A percentile compares a stretch with the other conserved stretches of the same genome.
These are phyloP conservation scores for Leptopilina drosophilae DNA, from an alignment of 2,888 invertebrate genomes.

Conservation along the genomic window DNA sequence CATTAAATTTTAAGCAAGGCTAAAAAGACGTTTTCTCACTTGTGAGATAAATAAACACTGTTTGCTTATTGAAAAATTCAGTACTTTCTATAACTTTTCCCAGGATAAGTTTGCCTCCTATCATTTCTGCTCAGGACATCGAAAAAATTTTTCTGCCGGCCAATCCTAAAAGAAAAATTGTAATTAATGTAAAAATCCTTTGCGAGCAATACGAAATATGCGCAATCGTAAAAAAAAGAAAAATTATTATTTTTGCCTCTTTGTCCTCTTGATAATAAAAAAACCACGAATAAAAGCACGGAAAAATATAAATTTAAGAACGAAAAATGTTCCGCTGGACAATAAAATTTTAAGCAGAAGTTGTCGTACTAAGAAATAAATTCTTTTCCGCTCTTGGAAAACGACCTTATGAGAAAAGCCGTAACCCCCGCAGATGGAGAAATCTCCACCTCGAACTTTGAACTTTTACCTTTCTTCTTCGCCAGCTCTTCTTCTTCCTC, in stretches of 20 bases:
- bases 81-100: too few species aligned
- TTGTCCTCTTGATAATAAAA: background rate
- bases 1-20: background rate
- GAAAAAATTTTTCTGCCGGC: too few species aligned
- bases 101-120: too few species aligned
- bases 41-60: background rate
- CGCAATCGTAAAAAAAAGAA: too few species aligned
- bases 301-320: conserved; percentile 1
- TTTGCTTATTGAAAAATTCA: conserved; percentile 1
- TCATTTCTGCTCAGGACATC: too few species aligned
- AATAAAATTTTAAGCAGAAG: conserved; percentile 26
- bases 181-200: too few species aligned
- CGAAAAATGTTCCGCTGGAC: background rate
- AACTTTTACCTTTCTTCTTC: conserved; percentile 38
- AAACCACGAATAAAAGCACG: too few species aligned
- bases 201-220: too few species aligned
- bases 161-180: too few species aligned
- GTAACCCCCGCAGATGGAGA: conserved; percentile 45
- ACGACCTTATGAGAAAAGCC: conserved; percentile 42
- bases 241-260: too few species aligned
- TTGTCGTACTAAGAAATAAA: conserved; percentile 39
- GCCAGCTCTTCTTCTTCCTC: background rate
- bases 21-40: background rate
- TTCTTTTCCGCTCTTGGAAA: conserved; percentile 14
- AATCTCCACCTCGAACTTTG: conserved; percentile 41